Conservation (phyloP, 2,797 vertebrate genomes). For the Pampus argenteus region DNA sequence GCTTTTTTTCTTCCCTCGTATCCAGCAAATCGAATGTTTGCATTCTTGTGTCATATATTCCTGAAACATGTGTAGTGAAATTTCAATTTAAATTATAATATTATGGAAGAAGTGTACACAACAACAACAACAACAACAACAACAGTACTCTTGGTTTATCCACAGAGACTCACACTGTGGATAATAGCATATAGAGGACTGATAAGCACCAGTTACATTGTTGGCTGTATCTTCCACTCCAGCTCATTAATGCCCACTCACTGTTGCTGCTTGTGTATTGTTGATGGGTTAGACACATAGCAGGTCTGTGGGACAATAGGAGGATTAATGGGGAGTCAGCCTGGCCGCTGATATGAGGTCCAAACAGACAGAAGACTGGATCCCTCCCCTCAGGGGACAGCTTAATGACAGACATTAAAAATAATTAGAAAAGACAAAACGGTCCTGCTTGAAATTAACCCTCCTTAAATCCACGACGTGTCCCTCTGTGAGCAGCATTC, state of each 20-base stretch:
- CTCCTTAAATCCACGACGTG: slow-evolving; percentile 53
- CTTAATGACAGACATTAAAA: slow-evolving; percentile 82
- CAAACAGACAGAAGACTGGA: slow-evolving; percentile 67
- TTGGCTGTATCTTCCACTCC: slow-evolving; percentile 36
- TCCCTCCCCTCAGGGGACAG: slow-evolving; percentile 57
- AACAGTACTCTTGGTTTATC: background rate
- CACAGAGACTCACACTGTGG: slow-evolving; percentile 17
- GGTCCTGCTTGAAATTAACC: slow-evolving; percentile 73
- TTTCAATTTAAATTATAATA: background rate
- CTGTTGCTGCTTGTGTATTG: slow-evolving; percentile 50
- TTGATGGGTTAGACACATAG: slow-evolving; percentile 66
- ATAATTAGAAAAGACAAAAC: slow-evolving; percentile 82
- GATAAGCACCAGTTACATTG: slow-evolving; percentile 4
- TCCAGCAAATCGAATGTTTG: background rate
- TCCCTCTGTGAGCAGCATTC: slow-evolving; percentile 46
- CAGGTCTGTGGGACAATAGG: slow-evolving; percentile 66
- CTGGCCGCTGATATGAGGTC: slow-evolving; percentile 76
- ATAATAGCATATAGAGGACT: slow-evolving; percentile 22
- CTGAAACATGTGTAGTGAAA: background rate
- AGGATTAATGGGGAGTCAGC: slow-evolving; percentile 76
- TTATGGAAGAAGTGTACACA: background rate
- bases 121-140: background rate
- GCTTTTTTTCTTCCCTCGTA: background rate
- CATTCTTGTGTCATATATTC: background rate
- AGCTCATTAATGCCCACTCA: slow-evolving; percentile 68